Conservation (phyloP, 1,140 invertebrate species). For the Eufriesea mexicana region DNA sequence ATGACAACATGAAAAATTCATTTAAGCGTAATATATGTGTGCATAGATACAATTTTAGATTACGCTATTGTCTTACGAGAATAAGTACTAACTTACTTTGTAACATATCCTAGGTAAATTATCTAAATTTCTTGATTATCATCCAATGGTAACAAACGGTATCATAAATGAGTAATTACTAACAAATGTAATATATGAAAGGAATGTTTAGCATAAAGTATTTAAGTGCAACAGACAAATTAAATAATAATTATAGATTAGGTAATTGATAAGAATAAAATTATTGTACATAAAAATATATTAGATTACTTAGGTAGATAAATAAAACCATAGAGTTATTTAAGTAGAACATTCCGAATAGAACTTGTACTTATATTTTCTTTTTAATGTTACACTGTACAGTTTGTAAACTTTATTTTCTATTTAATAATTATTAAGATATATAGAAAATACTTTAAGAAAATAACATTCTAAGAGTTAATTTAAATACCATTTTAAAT, state of each 20-base stretch:
- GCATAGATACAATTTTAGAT: not conserved
- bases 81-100: not conserved
- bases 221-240: not conserved
- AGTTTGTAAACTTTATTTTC: constrained; percentile 52
- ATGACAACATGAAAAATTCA: not conserved
- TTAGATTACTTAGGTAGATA: not conserved
- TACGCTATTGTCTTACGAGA: not conserved
- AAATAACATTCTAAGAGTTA: not conserved
- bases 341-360: not conserved
- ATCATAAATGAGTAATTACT: not conserved
- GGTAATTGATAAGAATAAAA: not conserved
- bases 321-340: constrained; percentile 12
- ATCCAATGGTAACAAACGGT: not conserved
- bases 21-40: not conserved
- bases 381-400: constrained; percentile 33
- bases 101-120: too few species aligned
- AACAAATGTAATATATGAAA: not conserved
- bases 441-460: not conserved
- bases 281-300: constrained; percentile 34
- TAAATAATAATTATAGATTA: constrained; percentile 3
- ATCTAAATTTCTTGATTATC: not conserved
- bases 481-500: too few species aligned
- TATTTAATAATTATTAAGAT: constrained; percentile 16
- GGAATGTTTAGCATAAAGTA: not conserved
- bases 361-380: not conserved